phyloP scores from a whole-genome alignment of 2,113 vertebrate species.

The Murina feae region DNA sequence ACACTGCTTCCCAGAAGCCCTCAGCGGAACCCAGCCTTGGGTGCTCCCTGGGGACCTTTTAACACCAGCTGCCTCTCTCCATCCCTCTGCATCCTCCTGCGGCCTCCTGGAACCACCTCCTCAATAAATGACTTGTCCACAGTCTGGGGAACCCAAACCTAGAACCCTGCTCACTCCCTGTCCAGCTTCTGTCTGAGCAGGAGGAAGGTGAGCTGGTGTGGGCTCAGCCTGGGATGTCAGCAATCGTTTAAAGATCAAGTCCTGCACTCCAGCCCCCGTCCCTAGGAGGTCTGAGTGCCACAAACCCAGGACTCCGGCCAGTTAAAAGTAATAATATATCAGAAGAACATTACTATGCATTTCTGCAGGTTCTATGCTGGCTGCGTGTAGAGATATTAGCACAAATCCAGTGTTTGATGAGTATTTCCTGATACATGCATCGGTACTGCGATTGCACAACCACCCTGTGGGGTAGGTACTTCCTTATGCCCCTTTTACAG shows the following conservation, averaged over 20 bases:
- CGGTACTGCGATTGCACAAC: accelerated
- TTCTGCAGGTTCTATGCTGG: background rate
- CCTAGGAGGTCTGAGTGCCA: background rate
- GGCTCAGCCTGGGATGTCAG: background rate
- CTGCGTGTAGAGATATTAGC: background rate
- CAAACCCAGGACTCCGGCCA: background rate
- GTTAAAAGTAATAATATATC: background rate
- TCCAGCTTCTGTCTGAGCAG: background rate
- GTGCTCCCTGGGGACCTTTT: background rate
- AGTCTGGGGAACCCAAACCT: background rate
- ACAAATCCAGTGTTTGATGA: too few relatives aligned
- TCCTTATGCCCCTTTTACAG: background rate
- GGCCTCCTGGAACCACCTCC: background rate
- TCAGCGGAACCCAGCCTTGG: background rate
- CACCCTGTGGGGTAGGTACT: background rate
- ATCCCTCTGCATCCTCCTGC: background rate
- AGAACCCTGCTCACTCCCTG: background rate
- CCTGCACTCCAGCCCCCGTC: background rate
- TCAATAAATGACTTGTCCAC: background rate
- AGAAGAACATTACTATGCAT: background rate
- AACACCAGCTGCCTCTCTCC: background rate
- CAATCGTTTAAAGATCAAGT: background rate
- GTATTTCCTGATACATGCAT: accelerated
- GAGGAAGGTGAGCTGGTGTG: background rate
- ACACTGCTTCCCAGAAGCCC: background rate